phyloP scores from a whole-genome alignment of 2,113 vertebrate genomes.

The Merops nubicus region DNA sequence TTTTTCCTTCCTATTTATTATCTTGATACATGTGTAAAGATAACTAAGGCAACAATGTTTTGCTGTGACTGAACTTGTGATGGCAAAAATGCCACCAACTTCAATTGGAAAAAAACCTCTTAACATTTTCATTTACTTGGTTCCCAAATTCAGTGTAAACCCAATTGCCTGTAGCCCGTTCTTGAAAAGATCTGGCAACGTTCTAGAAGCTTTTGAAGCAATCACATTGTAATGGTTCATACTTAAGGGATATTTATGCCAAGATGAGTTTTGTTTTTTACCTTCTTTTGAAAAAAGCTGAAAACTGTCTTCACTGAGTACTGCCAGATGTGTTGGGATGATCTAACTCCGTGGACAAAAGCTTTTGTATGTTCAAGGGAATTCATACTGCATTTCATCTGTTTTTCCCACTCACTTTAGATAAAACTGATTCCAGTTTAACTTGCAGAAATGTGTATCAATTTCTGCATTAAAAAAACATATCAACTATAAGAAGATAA shows the following conservation, averaged over 20 bases:
- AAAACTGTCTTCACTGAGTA: not conserved
- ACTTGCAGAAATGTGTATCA: not conserved
- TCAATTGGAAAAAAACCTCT: not conserved
- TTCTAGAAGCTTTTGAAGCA: not conserved
- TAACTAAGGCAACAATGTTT: not conserved
- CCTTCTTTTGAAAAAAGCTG: not conserved
- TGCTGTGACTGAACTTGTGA: not conserved
- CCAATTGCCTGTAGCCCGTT: not conserved
- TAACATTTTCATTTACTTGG: not conserved
- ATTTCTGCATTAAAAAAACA: not conserved
- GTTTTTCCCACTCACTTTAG: not conserved
- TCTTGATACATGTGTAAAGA: not conserved
- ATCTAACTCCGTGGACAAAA: not conserved
- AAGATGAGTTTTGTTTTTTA: not conserved
- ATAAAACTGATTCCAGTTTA: not conserved
- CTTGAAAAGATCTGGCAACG: not conserved
- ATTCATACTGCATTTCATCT: not conserved
- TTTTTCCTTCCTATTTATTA: not conserved
- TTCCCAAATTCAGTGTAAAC: not conserved
- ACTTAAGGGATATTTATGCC: not conserved
- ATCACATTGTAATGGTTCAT: not conserved
- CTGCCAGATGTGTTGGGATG: not conserved
- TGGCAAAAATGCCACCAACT: not conserved
- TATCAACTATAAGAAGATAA: not conserved
- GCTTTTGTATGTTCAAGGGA: not conserved